These are phyloP conservation scores for Parauchenoglanis punctatus DNA, from an alignment of 2,797 vertebrate genomes.

Conservation along the genomic window DNA sequence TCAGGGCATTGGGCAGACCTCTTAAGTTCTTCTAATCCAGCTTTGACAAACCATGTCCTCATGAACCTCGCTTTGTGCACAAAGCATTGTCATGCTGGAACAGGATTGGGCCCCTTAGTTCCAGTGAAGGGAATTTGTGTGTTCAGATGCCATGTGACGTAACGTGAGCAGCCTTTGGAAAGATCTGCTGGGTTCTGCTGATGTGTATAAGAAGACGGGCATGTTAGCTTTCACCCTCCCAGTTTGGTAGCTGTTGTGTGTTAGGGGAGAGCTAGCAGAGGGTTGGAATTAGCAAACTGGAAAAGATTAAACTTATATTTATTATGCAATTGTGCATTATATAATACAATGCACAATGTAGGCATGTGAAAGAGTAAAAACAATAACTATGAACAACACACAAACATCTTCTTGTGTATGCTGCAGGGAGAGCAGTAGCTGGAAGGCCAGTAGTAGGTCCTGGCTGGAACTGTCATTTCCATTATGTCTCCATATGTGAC, in stretches of 20 bases:
- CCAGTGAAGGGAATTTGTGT: background rate
- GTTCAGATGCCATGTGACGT: background rate
- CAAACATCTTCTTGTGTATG: slow-evolving; percentile 44
- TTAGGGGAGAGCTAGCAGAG: background rate
- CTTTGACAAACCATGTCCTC: background rate
- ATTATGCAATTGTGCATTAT: background rate
- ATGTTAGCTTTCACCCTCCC: background rate
- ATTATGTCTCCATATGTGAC: slow-evolving; percentile 59
- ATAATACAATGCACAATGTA: background rate
- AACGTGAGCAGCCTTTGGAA: background rate
- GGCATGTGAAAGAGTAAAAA: background rate
- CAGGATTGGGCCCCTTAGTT: too few relatives aligned
- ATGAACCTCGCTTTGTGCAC: background rate
- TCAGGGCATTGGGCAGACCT: background rate
- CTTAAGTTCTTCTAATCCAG: too few relatives aligned
- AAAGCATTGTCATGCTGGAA: background rate
- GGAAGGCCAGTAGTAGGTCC: slow-evolving; percentile 61
- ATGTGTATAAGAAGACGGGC: background rate
- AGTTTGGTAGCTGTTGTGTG: background rate
- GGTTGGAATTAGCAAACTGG: background rate
- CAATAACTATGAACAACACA: background rate
- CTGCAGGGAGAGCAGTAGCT: slow-evolving; percentile 62
- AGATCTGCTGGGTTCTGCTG: background rate
- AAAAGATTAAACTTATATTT: background rate
- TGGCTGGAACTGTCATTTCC: slow-evolving; percentile 64